Evolutionary conservation across 1,140 invertebrate genomes (phyloP).

Genomic region (Zaprionus inermis): DNA sequence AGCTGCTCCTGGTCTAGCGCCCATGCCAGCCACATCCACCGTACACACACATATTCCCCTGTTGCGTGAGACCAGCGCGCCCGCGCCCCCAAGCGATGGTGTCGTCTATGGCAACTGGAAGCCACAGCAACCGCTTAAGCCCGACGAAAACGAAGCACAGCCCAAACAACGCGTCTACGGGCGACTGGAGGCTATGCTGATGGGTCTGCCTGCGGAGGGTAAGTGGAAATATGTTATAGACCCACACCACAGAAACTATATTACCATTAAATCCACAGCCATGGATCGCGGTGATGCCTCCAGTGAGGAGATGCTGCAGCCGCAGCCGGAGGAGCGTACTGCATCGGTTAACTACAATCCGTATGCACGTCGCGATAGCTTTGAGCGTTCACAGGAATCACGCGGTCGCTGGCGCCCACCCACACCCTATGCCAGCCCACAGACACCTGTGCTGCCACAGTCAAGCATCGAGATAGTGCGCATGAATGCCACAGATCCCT

Average conservation of each 20-base stretch:
- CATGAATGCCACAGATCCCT: conserved; percentile 54
- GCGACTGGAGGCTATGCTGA: conserved; percentile 66
- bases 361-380: conserved; percentile 40
- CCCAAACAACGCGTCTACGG: conserved; percentile 60
- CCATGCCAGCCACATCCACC: conserved; percentile 48
- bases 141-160: conserved; percentile 25
- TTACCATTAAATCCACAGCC: conserved; percentile 10
- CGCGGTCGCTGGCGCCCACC: conserved; percentile 53
- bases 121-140: conserved; percentile 63
- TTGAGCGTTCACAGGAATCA: conserved; percentile 51
- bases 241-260: not conserved
- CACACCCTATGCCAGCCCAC: not conserved
- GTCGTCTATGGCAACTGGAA: conserved; percentile 81
- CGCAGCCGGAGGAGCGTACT: conserved; percentile 20
- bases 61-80: conserved; percentile 40
- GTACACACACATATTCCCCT: conserved; percentile 67
- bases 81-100: conserved; percentile 22
- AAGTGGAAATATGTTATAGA: not conserved
- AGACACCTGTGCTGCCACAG: not conserved
- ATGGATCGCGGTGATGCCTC: conserved; percentile 35
- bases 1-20: not conserved
- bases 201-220: conserved; percentile 66
- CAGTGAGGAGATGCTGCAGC: conserved; percentile 41
- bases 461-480: conserved; percentile 35
- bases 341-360: conserved; percentile 44